Base-by-base conservation (phyloP, 2,888 invertebrate genomes). In the Brachyopa scutellaris region DNA sequence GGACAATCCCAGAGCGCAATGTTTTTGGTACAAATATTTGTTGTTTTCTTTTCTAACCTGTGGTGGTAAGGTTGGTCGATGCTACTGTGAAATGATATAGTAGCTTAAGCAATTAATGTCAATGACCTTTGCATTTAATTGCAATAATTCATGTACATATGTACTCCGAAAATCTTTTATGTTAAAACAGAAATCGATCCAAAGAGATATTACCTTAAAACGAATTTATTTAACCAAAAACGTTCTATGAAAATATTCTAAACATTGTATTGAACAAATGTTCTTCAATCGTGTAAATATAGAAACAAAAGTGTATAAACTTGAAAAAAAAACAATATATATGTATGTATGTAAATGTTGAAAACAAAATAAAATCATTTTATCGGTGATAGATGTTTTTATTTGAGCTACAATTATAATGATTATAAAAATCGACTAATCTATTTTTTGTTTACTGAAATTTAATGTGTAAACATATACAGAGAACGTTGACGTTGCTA, bases 141-240 rank as follows among this genome's bases (percentile, higher is more conserved):
- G n/a, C n/a, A n/a, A n/a, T n/a, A n/a, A n/a, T n/a, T n/a, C n/a
- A n/a, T n/a, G n/a, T n/a, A n/a, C n/a, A n/a, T n/a, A n/a, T n/a
- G n/a, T n/a, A n/a, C n/a, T n/a, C n/a, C n/a, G n/a, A n/a, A n/a
- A n/a, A n/a, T 2, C 26, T 11, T 49, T 4, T 13, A 49, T 49
- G n/a, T 36, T 36, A 36, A 2, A 23, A 45, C n/a, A 45, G 36
- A n/a, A 11, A 13, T 29, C 3, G 9, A 29, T 29, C 13, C 29
- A 49, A 49, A 49, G 2, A 15, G 23, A 15, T 7, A 21, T 21
- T 57, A 33, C 4, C 11, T 38, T 57, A 57, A 42, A 42, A 45
- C 31, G 61, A 61, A 61, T 42, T 42, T 42, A 61, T 17, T 57
- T 57, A 26, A 29, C 29, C 49, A 26, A 15, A 26, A 42, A 42